Evolutionary conservation across 2,888 invertebrate genomes (phyloP), one percentile per base, ranked within the genome.

Genomic region (Chymomyza caudatula): DNA sequence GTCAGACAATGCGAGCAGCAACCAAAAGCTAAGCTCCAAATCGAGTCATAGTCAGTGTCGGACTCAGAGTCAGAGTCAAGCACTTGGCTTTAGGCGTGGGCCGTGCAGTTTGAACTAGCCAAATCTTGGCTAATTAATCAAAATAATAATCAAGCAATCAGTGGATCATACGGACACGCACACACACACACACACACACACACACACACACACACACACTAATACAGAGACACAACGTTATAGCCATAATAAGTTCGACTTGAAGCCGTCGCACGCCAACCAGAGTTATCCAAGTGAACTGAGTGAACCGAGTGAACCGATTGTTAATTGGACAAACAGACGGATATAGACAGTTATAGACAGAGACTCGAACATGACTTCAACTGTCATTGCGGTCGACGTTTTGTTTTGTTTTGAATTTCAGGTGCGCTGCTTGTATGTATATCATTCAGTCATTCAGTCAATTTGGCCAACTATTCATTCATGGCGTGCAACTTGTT

Each of bases 101-200:
- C 81, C 69, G 76, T 68, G 76, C 71, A 76, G 80, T 71, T 82
- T 77, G 87, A 78, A 86, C 86, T 82, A 85, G 76, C 81, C 82
- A 86, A 86, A 89, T 88, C 88, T 78, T 70, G 74, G 77, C 88
- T 88, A 88, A 88, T 88, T 89, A 88, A 88, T 88, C 89, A 89
- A 88, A 87, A 81, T 79, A 87, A 88, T 88, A 88, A 88, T 85
- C 85, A 82, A 83, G 84, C 76, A 84, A 87, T 86, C 86, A 84
- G 86, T 87, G 87, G 85, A 86, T 80, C 86, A 84, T 74, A 74
- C 65, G 13, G 37, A n/a, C 25, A 51, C 29, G 37, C 56, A 20
- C 19, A 20, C 17, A 19, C 3, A 13, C 13, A 6, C 15, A 58
- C 13, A 17, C 25, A 60, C 20, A 3, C n/a, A n/a, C n/a, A 42